Evolutionary conservation across 1,140 invertebrate genomes (phyloP).

Genomic region (Lasioglossum baleicum): DNA sequence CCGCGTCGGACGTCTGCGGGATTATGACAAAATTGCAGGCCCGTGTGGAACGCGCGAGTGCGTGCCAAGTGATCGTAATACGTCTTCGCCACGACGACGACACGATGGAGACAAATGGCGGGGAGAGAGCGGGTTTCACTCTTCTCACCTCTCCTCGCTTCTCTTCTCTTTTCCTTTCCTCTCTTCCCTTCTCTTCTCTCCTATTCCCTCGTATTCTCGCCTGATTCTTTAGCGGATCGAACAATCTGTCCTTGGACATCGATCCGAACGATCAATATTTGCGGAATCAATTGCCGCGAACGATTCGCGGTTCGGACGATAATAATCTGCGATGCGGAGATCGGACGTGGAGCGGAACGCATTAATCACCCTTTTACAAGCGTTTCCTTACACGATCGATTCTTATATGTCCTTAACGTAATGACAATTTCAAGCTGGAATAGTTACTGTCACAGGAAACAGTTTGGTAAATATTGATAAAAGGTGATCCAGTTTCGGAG

Average conservation of each 20-base stretch:
- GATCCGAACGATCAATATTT: slow-evolving; percentile 63
- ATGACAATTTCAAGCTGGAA: too few species aligned
- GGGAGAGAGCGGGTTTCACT: too few species aligned
- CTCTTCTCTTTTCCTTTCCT: too few species aligned
- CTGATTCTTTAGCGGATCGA: not conserved
- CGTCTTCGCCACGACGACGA: slow-evolving; percentile 23
- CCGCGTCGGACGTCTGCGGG: slow-evolving; percentile 6
- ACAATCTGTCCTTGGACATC: slow-evolving; percentile 56
- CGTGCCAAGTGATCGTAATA: slow-evolving; percentile 35
- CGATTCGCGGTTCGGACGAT: slow-evolving; percentile 8
- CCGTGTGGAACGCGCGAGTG: slow-evolving; percentile 21
- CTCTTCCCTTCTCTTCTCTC: too few species aligned
- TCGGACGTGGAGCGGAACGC: too few species aligned
- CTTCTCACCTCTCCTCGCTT: too few species aligned
- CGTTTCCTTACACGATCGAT: too few species aligned
- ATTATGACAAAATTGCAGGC: slow-evolving; percentile 28
- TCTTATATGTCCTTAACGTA: too few species aligned
- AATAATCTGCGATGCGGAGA: not conserved
- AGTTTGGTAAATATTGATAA: too few species aligned
- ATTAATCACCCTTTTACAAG: not conserved
- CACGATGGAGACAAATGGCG: slow-evolving; percentile 39
- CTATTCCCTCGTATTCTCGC: not conserved
- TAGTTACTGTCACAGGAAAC: too few species aligned
- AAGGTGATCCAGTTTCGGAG: too few species aligned
- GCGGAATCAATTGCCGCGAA: slow-evolving; percentile 39